Base-by-base conservation (phyloP, 2,888 invertebrate species). In the Tetragonula carbonaria region DNA sequence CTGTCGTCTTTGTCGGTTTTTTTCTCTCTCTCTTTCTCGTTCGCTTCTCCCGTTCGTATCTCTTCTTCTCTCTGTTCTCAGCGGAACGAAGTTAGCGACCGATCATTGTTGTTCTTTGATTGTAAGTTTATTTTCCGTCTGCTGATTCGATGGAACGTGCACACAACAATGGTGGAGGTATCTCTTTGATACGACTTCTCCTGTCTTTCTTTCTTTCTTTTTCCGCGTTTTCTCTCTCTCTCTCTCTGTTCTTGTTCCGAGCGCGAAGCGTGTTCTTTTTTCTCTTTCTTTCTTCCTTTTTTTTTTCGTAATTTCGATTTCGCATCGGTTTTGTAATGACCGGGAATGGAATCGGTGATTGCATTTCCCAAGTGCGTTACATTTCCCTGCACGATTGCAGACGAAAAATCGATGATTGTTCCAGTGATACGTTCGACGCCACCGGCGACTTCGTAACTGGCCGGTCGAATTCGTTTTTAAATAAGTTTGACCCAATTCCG, bases 61-160 rank as follows among this genome's bases (percentile, higher is more conserved):
- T 33, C n/a, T 45, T 1, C 8, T 5, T 21, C 38, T 62, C 59
- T 68, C 23, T 33, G 55, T 62, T 55, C 66, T 38, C 57, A 33
- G 23, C 6, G 23, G 51, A 72, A 80, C 72, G 28, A 80, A 83
- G 72, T 73, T 80, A 75, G 53, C 72, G 74, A 53, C 57, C 59
- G 28, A 28, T 74, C 59, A 71, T 21, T 71, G 74, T 62, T 82
- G 71, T 75, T 75, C 82, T 72, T 82, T 80, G 74, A 80, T 82
- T 82, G 80, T 71, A 75, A 53, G 82, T 80, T 82, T 80, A 74
- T 74, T 82, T 82, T 75, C 59, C 72, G 62, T 62, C 67, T 50
- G 71, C 51, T 80, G 82, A 82, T 80, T 82, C 75, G 71, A 80
- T 82, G 67, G 72, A 67, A 75, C 71, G 50, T 67, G 50, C 59